A percentile compares a stretch with the other conserved stretches of the same genome.
phyloP scores from a whole-genome alignment of 2,888 invertebrate genomes.

The Parnassius smintheus region DNA sequence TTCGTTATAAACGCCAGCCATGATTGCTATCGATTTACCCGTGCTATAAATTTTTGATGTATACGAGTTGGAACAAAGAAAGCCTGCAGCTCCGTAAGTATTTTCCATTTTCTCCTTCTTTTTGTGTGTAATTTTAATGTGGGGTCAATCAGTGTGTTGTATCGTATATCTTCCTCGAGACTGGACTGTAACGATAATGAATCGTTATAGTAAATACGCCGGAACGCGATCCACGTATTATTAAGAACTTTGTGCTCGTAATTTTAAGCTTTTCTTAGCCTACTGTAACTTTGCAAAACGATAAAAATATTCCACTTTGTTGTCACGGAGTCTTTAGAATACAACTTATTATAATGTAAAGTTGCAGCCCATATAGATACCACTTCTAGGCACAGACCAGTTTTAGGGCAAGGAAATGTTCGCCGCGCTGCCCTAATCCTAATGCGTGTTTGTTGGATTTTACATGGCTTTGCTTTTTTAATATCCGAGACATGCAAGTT shows the following conservation, averaged over 20 bases:
- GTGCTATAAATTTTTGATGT: slow-evolving; percentile 70
- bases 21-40: slow-evolving; percentile 60
- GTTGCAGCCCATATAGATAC: too few relatives aligned
- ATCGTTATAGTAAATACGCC: slow-evolving; percentile 71
- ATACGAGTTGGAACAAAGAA: slow-evolving; percentile 71
- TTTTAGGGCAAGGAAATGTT: too few relatives aligned
- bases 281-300: not conserved
- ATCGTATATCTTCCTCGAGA: slow-evolving; percentile 76
- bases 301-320: too few relatives aligned
- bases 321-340: too few relatives aligned
- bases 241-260: slow-evolving; percentile 58
- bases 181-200: slow-evolving; percentile 77
- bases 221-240: slow-evolving; percentile 81
- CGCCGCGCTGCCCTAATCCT: too few relatives aligned
- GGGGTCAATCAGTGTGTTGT: slow-evolving; percentile 80
- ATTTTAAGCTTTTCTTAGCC: slow-evolving; percentile 40
- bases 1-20: slow-evolving; percentile 62
- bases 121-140: slow-evolving; percentile 80
- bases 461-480: too few relatives aligned
- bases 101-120: slow-evolving; percentile 61
- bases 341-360: too few relatives aligned
- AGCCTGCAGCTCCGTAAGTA: slow-evolving; percentile 56
- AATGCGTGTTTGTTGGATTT: too few relatives aligned
- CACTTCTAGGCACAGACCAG: too few relatives aligned
- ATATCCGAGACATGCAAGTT: too few relatives aligned